Conservation (phyloP, 2,113 vertebrate species). For the Pygoscelis antarcticus region DNA sequence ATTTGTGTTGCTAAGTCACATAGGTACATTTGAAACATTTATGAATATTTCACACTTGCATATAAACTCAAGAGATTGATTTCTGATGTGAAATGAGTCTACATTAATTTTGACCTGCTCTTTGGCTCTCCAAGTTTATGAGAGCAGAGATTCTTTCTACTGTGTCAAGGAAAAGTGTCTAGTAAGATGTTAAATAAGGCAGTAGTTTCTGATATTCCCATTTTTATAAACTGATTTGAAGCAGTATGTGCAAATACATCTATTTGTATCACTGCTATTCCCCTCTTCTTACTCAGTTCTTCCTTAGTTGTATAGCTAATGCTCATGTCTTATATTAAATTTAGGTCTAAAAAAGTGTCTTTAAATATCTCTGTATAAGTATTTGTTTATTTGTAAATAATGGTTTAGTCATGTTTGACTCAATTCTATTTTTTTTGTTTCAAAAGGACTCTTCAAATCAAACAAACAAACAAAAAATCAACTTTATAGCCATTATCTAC, state of each 20-base stretch:
- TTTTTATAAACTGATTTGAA: neutral
- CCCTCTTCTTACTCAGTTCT: neutral
- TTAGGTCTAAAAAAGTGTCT: neutral
- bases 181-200: neutral
- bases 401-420: neutral
- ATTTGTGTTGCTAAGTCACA: neutral
- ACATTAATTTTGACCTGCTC: neutral
- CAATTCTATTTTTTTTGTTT: neutral
- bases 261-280: neutral
- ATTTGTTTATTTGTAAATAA: neutral
- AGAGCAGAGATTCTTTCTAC: neutral
- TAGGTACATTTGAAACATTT: neutral
- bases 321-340: neutral
- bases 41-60: neutral
- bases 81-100: neutral
- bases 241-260: neutral
- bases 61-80: neutral
- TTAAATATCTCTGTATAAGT: neutral
- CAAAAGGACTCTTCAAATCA: neutral
- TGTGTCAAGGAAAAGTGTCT: neutral
- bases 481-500: neutral
- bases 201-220: neutral
- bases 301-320: neutral
- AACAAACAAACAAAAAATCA: neutral
- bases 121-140: neutral